Evolutionary conservation across 1,140 invertebrate species (phyloP), one percentile per base, ranked within the genome.

Genomic region (Drosophila insularis): DNA sequence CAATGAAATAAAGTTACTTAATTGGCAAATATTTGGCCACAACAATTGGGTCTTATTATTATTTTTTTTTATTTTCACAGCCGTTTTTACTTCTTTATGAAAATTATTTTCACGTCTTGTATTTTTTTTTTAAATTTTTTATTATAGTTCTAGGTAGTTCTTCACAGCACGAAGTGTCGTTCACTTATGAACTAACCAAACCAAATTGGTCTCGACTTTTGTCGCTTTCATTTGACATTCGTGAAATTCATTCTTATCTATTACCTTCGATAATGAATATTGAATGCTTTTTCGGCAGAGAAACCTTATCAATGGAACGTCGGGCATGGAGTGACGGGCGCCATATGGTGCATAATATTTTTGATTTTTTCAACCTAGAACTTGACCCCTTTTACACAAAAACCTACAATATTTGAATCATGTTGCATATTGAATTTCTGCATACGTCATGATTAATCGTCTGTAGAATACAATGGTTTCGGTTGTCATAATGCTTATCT

Each of bases 1-100:
- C 43, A 50, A 50, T 50, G 43, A 21, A 54, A 54, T 56, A 61
- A 37, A 37, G 70, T 68, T 21, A 58, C 32, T 71, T 74, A 72
- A 82, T 81, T 86, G 74, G 65, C 71, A 86, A 86, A 85, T 86
- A 78, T 85, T 85, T 85, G 82, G 19, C 17, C 58, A 54, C 43
- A 58, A 61, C 65, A 77, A 71, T 81, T 72, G 53, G 60, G 63
- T 70, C 43, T 43, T 43, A 43, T 43, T 43, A 2, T 6, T 14
- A 6, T 43, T 43, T n/a, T 43, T 43, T 5, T 71, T 61, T 85
- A 77, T 85, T 81, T 73, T 80, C 74, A 85, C 81, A 85, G 81
- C 81, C 78, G 78, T 78, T 85, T 63, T 54, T 11, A 54, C 56
- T 32, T 55, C 31, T 53, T 37, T 59, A 73, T 27, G 46, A 65